Conservation (phyloP, 1,140 invertebrate species). For the Formica exsecta region DNA sequence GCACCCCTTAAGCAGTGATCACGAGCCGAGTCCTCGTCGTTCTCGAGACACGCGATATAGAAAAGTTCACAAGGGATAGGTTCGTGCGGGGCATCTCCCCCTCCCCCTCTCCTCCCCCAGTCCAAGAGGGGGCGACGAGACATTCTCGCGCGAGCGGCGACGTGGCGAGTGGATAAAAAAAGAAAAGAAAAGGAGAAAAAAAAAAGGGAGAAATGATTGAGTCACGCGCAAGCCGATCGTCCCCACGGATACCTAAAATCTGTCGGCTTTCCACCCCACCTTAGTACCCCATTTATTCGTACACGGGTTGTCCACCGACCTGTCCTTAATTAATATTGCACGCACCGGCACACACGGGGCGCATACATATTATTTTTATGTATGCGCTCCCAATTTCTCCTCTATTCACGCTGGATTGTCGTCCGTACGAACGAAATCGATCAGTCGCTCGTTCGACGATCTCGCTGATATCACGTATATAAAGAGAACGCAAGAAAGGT, state of each 20-base stretch:
- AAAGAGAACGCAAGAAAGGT: slow-evolving; percentile 3
- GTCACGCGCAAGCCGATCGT: slow-evolving; percentile 50
- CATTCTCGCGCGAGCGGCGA: slow-evolving; percentile 28
- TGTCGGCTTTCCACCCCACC: slow-evolving; percentile 66
- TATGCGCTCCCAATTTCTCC: neutral
- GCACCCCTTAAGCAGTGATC: neutral
- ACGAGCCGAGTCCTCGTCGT: neutral
- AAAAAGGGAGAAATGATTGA: slow-evolving; percentile 27
- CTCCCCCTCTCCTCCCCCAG: too few relatives aligned
- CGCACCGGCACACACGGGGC: slow-evolving; percentile 81
- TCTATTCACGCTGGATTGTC: slow-evolving; percentile 53
- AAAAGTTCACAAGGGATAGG: neutral
- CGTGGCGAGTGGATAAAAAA: neutral
- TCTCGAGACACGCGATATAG: slow-evolving; percentile 26
- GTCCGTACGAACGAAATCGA: slow-evolving; percentile 56
- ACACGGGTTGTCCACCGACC: slow-evolving; percentile 61
- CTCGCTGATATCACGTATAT: slow-evolving; percentile 16
- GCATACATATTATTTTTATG: neutral
- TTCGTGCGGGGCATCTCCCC: neutral
- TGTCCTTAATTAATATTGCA: slow-evolving; percentile 84
- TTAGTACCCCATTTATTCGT: slow-evolving; percentile 76
- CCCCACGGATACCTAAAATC: slow-evolving; percentile 15
- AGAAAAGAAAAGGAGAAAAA: too few relatives aligned
- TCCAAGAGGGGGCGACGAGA: neutral
- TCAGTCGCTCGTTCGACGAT: neutral